Evolutionary conservation across 2,888 invertebrate species (phyloP).

Genomic region (Rotaria sp.): DNA sequence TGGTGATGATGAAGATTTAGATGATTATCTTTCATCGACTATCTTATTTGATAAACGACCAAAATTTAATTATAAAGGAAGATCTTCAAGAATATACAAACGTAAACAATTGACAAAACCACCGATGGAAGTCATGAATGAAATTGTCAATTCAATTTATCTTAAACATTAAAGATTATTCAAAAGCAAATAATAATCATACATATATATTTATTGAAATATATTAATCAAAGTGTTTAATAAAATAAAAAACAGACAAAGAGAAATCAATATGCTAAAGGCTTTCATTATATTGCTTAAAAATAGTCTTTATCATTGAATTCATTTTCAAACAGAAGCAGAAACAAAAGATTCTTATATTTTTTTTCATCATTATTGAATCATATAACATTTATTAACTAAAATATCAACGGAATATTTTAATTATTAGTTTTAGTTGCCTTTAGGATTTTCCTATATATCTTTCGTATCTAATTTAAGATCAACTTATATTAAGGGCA

Average conservation of each 20-base stretch:
- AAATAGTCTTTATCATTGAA: neutral
- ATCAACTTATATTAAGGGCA: no score
- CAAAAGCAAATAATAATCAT: neutral
- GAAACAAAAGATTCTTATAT: no score
- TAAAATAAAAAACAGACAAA: neutral
- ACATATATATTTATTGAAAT: neutral
- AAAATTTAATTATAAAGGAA: neutral
- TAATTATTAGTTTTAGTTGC: no score
- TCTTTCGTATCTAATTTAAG: no score
- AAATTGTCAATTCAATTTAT: slow-evolving; percentile 30
- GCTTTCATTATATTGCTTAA: neutral
- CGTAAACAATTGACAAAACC: slow-evolving; percentile 3
- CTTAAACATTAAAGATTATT: neutral
- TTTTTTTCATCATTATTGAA: no score
- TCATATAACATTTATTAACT: no score
- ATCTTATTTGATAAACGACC: neutral
- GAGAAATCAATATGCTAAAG: neutral
- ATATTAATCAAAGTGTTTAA: neutral
- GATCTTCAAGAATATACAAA: neutral
- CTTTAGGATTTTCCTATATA: no score
- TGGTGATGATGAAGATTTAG: neutral
- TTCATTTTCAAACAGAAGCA: neutral
- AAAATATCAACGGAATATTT: no score
- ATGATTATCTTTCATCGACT: neutral
- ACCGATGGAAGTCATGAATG: slow-evolving; percentile 28